A percentile compares a stretch with the other conserved stretches of the same genome.
These are phyloP conservation scores for Timandra comae DNA, from an alignment of 2,888 invertebrate species.

Conservation along the genomic window DNA sequence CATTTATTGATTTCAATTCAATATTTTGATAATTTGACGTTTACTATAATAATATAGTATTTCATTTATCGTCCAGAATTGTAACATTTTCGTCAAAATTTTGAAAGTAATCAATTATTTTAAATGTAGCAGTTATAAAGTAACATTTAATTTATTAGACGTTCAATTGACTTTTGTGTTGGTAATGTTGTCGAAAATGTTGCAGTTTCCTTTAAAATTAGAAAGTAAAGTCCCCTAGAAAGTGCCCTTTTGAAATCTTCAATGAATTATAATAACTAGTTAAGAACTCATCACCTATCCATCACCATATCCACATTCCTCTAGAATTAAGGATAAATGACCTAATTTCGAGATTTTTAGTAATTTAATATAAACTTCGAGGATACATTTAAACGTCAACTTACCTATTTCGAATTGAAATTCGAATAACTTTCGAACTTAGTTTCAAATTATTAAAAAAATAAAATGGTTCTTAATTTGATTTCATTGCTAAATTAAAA, in stretches of 20 bases:
- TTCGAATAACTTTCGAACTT: too few relatives aligned
- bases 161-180: too few relatives aligned
- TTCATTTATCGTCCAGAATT: conserved; percentile 1
- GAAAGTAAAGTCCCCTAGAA: conserved; percentile 46
- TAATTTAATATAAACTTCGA: too few relatives aligned
- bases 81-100: conserved; percentile 1
- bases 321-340: conserved; percentile 52
- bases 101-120: conserved; percentile 1
- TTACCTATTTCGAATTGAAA: too few relatives aligned
- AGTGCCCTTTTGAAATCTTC: conserved; percentile 61
- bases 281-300: conserved; percentile 31
- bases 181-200: conserved; percentile 6
- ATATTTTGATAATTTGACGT: conserved; percentile 15
- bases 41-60: conserved; percentile 7
- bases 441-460: too few relatives aligned
- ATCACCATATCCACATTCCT: conserved; percentile 64
- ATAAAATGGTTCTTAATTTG: too few relatives aligned
- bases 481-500: too few relatives aligned
- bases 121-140: not conserved
- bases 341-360: conserved; percentile 9
- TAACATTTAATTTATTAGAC: not conserved
- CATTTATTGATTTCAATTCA: conserved; percentile 28
- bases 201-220: conserved; percentile 22
- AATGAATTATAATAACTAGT: conserved; percentile 31
- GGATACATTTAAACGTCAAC: too few relatives aligned